phyloP scores from a whole-genome alignment of 2,888 invertebrate genomes.

The Pantelozetes paolii region DNA sequence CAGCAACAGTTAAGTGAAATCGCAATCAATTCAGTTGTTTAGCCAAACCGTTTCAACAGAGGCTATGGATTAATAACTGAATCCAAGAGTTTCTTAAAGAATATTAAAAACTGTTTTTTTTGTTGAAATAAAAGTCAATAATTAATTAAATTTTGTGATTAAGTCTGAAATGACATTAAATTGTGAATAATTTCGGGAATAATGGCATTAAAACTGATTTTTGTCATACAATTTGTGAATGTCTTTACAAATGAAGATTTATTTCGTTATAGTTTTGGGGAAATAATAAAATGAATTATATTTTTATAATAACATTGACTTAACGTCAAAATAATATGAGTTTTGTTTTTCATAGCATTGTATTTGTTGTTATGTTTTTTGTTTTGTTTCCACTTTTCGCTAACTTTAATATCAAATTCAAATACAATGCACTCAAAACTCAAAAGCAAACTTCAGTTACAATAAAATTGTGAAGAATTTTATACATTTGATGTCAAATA shows the following conservation, averaged over 20 bases:
- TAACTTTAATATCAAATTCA: too few relatives aligned
- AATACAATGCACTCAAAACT: not conserved
- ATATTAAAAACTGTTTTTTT: too few relatives aligned
- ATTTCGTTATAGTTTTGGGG: too few relatives aligned
- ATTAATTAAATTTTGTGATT: not conserved
- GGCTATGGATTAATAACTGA: not conserved
- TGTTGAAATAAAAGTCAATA: not conserved
- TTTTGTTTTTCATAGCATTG: not conserved
- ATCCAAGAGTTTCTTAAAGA: not conserved
- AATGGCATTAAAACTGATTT: too few relatives aligned
- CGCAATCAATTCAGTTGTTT: too few relatives aligned
- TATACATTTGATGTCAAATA: not conserved
- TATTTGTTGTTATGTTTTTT: not conserved
- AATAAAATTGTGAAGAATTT: slow-evolving; percentile 8
- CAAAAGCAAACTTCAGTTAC: not conserved
- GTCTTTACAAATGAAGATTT: not conserved
- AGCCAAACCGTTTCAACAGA: too few relatives aligned
- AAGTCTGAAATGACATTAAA: too few relatives aligned
- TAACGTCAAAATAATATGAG: not conserved
- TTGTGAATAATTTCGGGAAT: too few relatives aligned
- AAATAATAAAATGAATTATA: slow-evolving; percentile 3
- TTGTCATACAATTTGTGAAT: not conserved
- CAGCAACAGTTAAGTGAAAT: not conserved
- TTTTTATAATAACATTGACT: slow-evolving; percentile 3
- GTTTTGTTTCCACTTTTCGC: not conserved